Base-by-base conservation (phyloP, 2,888 invertebrate genomes). In the Ariolimax columbianus region DNA sequence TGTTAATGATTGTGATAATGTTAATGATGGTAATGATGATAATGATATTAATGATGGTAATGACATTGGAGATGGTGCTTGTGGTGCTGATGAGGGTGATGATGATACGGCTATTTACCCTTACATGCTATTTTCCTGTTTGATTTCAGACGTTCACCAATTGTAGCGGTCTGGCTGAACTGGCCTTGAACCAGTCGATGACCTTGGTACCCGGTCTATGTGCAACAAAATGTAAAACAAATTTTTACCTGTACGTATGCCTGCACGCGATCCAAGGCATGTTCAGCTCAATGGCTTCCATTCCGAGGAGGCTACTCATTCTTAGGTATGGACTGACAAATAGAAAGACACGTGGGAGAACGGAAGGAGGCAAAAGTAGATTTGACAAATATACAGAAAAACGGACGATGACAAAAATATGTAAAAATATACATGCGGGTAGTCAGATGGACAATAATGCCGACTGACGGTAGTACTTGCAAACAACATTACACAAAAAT, bases 191-290 rank as follows among this genome's bases (percentile, higher is more conserved):
- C 23, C 38, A 59, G 38, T 55, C 17, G 0, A 59, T 83, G 63
- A 63, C 75, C 47, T 30, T 81, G 51, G 36, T 47, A 19, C 83
- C 83, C 0, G 83, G 83, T 33, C 77, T 83, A 11, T 83, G 83
- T 26, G 23, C 4, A 26, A 83, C 77, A 1, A 17, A 33, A 23
- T 83, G 83, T 36, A 43, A 66, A 26, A 47, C 23, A 0, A 83
- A 83, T 68, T 83, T 83, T 40, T 55, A 77, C 51, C 43, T 83
- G 2, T 83, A 83, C 51, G 75, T 70, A 3, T 38, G 63, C 0
- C 83, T 83, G 0, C 75, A 77, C 26, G 83, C 77, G 4, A 38
- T 83, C 0, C 83, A 83, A 38, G 51, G 43, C 0, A 47, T 77
- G 66, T n/a, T 59, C 36, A 14, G 55, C 26, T 30, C 43, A 0